phyloP scores from a whole-genome alignment of 2,888 invertebrate species.

The Invenusta paracnida region DNA sequence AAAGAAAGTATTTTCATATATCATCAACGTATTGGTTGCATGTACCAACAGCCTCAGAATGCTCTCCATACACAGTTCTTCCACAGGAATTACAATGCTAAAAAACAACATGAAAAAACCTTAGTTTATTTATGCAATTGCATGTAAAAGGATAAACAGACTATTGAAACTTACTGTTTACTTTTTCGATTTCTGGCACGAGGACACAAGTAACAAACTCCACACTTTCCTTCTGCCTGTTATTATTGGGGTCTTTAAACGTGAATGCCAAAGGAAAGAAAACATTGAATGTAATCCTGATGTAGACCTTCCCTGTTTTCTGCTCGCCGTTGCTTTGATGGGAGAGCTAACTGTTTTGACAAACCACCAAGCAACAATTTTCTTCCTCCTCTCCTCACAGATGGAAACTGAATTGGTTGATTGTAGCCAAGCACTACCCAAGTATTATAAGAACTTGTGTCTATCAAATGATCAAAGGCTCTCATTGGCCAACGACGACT shows the following conservation, averaged over 20 bases:
- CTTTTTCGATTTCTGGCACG: neutral
- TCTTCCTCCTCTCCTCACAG: too few relatives aligned
- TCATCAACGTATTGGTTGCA: conserved; percentile 1
- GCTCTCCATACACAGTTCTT: conserved; percentile 4
- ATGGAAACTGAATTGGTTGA: too few relatives aligned
- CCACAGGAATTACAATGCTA: conserved; percentile 7
- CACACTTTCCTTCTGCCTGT: neutral
- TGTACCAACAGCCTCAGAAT: conserved; percentile 2
- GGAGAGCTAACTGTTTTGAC: too few relatives aligned
- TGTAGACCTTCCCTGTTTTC: neutral
- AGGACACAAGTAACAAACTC: conserved; percentile 18
- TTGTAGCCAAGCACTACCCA: too few relatives aligned
- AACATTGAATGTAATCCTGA: neutral
- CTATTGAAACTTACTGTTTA: conserved; percentile 17
- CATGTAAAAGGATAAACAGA: neutral
- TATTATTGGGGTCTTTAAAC: neutral
- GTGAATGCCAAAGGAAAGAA: neutral
- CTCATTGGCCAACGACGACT: too few relatives aligned
- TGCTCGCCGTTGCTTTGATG: neutral
- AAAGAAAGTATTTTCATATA: conserved; percentile 4
- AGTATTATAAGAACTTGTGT: too few relatives aligned
- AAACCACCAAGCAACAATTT: too few relatives aligned
- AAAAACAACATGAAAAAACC: neutral
- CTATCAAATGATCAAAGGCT: too few relatives aligned
- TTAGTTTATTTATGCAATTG: conserved; percentile 19